Evolutionary conservation across 2,113 vertebrate genomes (phyloP), one percentile per base, ranked within the genome.

Genomic region (Neotoma lepida): DNA sequence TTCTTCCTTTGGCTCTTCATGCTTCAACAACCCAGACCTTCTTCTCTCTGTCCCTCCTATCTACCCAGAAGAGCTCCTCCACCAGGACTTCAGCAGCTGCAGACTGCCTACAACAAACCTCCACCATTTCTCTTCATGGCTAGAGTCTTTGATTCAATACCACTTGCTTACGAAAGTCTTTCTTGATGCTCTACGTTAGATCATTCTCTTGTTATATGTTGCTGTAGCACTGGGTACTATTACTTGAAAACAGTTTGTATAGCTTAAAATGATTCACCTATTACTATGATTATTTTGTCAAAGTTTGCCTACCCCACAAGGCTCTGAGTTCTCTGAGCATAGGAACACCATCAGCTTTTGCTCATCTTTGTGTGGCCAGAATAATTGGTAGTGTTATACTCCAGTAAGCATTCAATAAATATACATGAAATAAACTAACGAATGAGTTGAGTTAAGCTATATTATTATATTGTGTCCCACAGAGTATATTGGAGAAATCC

Each of bases 201-300:
- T 92, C n/a, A 81, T 88, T 35, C 77, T 17, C 63, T 82, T 77
- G 2, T 86, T 87, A 64, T 76, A 66, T 35, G 35, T 82, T 39
- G 41, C 14, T 86, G 15, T 93, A 90, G 64, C 66, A 56, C 41
- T 86, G 41, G 33, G 17, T 63, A 22, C 5, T 10, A 94, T 81
- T 89, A 49, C n/a, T 89, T 51, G 15, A 80, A 28, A 61, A 13
- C 7, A 73, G 51, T 95, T 92, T 90, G 17, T 26, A 85, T 28
- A 94, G 33, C 4, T 93, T 93, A 78, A 54, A 91, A 88, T 88
- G 81, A 80, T n/a, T 20, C 35, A 95, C 35, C 30, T 85, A 61
- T 56, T 81, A n/a, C 77, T 88, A 46, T 58, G 63, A 49, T 88
- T 77, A 51, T 63, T 91, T 96, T 89, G 80, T 86, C 58, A 94